Evolutionary conservation across 2,797 vertebrate genomes (phyloP), one percentile per base, ranked within the genome.

Genomic region (Anguilla anguilla): DNA sequence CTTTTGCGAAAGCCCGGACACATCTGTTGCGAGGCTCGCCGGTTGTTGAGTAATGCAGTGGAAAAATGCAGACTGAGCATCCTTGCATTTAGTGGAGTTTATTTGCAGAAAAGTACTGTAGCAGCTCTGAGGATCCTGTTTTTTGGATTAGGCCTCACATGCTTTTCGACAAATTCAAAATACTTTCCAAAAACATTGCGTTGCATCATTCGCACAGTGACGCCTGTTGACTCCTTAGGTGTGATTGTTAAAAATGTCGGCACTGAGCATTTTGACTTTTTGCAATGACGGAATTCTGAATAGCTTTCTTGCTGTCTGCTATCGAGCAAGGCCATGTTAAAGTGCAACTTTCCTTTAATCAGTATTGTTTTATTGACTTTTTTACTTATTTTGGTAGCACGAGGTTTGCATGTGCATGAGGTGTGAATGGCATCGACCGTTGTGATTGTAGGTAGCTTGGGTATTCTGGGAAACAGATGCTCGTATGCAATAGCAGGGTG

Each of bases 21-120:
- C 28, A 25, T 82, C 55, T 88, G 22, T 39, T 28, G 51, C 49
- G 51, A 86, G 55, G 69, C 28, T 55, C 55, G 49, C 85, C 57
- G 72, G 85, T 55, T 46, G 15, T 86, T 86, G 51, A 72, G 67
- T 67, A 79, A 79, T 39, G 69, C 43, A 39, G 72, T 77, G 31
- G 72, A 61, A 55, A 55, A 79, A 46, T 22, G 35, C 51, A 86
- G 69, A 13, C 55, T 31, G 74, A 59, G 43, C 31, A 39, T 57
- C 72, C 25, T 28, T 22, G 6, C 35, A 79, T 74, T 74, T 35
- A 15, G 31, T 74, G 28, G 10, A 13, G 28, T 79, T 17, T 79
- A 46, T 46, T 79, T 46, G 1, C 43, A 79, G 35, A 22, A 17
- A 79, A 57, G 43, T 64, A 19, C 15, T 6, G 25, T 79, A 43